Evolutionary conservation across 2,888 invertebrate species (phyloP).

Genomic region (Pseudoips prasinana): DNA sequence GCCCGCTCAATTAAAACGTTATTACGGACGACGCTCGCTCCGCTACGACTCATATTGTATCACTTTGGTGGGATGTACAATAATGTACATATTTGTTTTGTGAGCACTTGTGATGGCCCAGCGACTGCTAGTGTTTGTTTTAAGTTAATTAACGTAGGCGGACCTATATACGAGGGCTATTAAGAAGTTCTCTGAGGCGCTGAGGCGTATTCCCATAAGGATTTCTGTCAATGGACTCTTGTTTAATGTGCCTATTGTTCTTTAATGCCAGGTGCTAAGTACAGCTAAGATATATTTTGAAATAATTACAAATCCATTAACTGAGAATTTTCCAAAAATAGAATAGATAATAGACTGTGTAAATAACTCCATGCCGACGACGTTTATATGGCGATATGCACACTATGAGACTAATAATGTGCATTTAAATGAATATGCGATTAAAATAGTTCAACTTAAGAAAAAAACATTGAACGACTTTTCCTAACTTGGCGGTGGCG

Average conservation of each 20-base stretch:
- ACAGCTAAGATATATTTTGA: too few species aligned
- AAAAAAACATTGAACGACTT: constrained; percentile 16
- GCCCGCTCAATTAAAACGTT: constrained; percentile 76
- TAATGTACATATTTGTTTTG: constrained; percentile 24
- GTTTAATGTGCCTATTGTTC: too few species aligned
- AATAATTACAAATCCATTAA: background rate
- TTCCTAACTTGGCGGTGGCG: constrained; percentile 21
- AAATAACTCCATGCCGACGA: background rate
- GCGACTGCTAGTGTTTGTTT: constrained; percentile 7
- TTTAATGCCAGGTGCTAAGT: too few species aligned
- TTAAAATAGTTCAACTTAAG: constrained; percentile 11
- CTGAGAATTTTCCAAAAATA: constrained; percentile 1
- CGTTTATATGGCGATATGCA: too few species aligned
- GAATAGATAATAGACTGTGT: background rate
- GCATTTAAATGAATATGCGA: constrained; percentile 2
- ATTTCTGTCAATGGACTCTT: too few species aligned
- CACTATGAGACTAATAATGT: too few species aligned
- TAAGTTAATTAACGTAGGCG: too few species aligned
- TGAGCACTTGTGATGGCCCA: background rate
- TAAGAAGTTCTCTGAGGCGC: too few species aligned
- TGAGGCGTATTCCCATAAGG: too few species aligned
- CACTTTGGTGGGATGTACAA: constrained; percentile 25
- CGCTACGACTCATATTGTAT: constrained; percentile 41
- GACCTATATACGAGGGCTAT: too few species aligned
- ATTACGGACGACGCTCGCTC: constrained; percentile 46